A percentile compares a stretch with the other conserved stretches of the same genome.
Conservation (phyloP, 2,797 vertebrate genomes). For the Pteronotus mesoamericanus region DNA sequence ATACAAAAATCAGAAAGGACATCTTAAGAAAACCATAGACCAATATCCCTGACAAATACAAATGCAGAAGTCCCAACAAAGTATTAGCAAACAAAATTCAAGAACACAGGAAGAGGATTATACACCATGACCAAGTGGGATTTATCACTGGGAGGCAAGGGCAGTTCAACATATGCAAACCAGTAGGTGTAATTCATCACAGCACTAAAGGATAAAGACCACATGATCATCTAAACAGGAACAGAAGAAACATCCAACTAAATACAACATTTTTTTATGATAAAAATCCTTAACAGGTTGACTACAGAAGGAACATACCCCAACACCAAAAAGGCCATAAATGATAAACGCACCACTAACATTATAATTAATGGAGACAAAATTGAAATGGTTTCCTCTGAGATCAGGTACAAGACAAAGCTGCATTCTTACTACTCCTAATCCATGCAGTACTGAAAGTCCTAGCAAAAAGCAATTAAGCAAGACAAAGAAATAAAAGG, state of each 20-base stretch:
- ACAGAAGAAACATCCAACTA: not conserved
- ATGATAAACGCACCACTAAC: not conserved
- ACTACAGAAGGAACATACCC: not conserved
- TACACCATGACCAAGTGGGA: not conserved
- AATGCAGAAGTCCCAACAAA: not conserved
- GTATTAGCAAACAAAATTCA: not conserved
- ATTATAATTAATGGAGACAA: not conserved
- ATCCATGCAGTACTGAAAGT: not conserved
- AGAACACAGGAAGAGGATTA: not conserved
- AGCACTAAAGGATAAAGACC: not conserved
- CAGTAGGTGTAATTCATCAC: not conserved
- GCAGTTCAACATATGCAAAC: not conserved
- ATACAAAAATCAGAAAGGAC: not conserved
- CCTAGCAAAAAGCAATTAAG: not conserved
- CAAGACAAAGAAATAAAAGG: not conserved
- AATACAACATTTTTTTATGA: not conserved
- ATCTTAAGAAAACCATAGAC: not conserved
- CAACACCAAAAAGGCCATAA: not conserved
- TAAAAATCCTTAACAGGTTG: not conserved
- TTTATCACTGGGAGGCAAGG: not conserved
- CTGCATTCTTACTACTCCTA: not conserved
- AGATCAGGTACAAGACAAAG: not conserved
- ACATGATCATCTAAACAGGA: not conserved
- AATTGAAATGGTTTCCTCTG: not conserved
- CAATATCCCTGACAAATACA: not conserved